phyloP scores from a whole-genome alignment of 1,140 invertebrate species.

The Pachypeltis micranthus region DNA sequence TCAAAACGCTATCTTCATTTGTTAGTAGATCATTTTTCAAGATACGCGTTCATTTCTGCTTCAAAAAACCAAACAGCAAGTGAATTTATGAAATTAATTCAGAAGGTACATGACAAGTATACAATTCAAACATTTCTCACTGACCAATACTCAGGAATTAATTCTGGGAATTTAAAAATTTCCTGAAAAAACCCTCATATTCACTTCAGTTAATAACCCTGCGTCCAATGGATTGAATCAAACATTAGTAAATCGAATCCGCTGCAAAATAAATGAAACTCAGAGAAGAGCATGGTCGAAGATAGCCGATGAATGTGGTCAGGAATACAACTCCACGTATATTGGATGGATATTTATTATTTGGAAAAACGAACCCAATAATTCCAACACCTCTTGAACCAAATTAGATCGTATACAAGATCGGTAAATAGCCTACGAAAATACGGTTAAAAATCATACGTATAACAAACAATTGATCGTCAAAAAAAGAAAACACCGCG shows the following conservation, averaged over 20 bases:
- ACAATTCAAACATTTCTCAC: slow-evolving; percentile 30
- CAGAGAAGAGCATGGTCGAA: too few relatives aligned
- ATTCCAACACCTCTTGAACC: not conserved
- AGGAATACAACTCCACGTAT: slow-evolving; percentile 9
- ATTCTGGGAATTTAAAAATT: slow-evolving; percentile 29
- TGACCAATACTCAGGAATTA: slow-evolving; percentile 33
- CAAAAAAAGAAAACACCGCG: not conserved
- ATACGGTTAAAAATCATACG: too few relatives aligned
- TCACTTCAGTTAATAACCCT: too few relatives aligned
- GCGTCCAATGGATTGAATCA: too few relatives aligned
- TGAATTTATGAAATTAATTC: slow-evolving; percentile 34
- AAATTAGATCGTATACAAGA: not conserved
- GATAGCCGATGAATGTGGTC: too few relatives aligned
- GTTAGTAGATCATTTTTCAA: too few relatives aligned
- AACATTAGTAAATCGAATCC: too few relatives aligned
- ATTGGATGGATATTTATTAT: not conserved
- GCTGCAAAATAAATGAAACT: too few relatives aligned
- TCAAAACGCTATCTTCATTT: too few relatives aligned
- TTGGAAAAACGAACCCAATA: too few relatives aligned
- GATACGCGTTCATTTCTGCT: too few relatives aligned
- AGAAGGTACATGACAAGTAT: slow-evolving; percentile 23
- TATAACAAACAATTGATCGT: not conserved
- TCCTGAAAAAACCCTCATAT: slow-evolving; percentile 5
- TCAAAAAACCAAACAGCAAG: slow-evolving; percentile 28
- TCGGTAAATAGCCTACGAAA: too few relatives aligned